phyloP scores from a whole-genome alignment of 2,797 vertebrate species.

The Sternotherus odoratus region DNA sequence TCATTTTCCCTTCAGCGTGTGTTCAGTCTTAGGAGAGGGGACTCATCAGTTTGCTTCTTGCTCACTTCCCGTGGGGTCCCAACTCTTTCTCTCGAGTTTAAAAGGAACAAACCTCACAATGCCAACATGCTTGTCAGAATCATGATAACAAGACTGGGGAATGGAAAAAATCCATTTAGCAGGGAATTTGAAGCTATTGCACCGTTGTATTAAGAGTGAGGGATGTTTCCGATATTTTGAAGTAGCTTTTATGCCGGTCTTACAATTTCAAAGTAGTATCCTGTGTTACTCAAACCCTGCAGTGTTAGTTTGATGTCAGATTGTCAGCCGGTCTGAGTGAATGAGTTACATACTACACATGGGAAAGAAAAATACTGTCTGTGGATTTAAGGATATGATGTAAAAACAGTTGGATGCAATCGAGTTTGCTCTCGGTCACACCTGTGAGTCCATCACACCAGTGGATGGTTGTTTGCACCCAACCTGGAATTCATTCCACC shows the following conservation, averaged over 20 bases:
- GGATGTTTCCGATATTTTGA: constrained; percentile 35
- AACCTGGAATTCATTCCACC: not conserved
- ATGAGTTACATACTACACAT: not conserved
- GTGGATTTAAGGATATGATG: not conserved
- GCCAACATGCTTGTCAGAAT: not conserved
- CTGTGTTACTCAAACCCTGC: not conserved
- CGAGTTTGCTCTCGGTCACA: not conserved
- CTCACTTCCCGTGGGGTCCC: not conserved
- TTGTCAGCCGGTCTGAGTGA: not conserved
- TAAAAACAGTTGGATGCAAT: not conserved
- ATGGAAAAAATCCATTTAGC: not conserved
- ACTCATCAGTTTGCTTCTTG: not conserved
- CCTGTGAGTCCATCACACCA: not conserved
- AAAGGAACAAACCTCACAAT: not conserved
- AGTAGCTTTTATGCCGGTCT: constrained; percentile 10
- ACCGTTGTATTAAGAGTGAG: not conserved
- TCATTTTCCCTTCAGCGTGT: not conserved
- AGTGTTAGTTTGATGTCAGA: constrained; percentile 16
- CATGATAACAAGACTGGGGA: not conserved
- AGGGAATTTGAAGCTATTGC: not conserved
- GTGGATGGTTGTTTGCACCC: not conserved
- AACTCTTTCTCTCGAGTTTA: not conserved
- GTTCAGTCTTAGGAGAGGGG: not conserved
- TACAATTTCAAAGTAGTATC: not conserved
- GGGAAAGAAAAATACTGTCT: not conserved